Evolutionary conservation across 2,797 vertebrate species (phyloP).

Genomic region (Tokudaia muenninki): DNA sequence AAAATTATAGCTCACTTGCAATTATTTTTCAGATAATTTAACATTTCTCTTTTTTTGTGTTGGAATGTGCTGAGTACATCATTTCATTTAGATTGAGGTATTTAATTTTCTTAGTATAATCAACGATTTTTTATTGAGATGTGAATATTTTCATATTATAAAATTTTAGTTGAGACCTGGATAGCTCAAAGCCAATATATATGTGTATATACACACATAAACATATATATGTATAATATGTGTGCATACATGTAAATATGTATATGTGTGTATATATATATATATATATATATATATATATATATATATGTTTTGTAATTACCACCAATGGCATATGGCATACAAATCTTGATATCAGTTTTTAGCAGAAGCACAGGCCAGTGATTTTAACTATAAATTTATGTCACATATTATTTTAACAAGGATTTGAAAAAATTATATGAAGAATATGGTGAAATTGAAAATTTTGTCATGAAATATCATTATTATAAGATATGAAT

Average conservation of each 20-base stretch:
- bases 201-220: background rate
- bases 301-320: background rate
- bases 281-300: too few relatives aligned
- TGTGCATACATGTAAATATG: too few relatives aligned
- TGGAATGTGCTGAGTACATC: background rate
- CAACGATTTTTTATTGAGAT: background rate
- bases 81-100: background rate
- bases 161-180: background rate
- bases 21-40: background rate
- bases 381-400: background rate
- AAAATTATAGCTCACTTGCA: background rate
- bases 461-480: background rate
- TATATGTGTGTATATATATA: background rate
- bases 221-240: background rate
- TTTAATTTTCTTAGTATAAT: background rate
- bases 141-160: background rate
- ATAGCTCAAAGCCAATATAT: background rate
- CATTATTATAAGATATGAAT: background rate
- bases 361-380: background rate
- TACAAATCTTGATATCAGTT: background rate
- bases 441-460: background rate
- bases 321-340: background rate
- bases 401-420: background rate
- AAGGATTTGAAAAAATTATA: background rate
- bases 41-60: background rate